Evolutionary conservation across 2,113 vertebrate species (phyloP), one percentile per base, ranked within the genome.

Genomic region (Apodemus speciosus): DNA sequence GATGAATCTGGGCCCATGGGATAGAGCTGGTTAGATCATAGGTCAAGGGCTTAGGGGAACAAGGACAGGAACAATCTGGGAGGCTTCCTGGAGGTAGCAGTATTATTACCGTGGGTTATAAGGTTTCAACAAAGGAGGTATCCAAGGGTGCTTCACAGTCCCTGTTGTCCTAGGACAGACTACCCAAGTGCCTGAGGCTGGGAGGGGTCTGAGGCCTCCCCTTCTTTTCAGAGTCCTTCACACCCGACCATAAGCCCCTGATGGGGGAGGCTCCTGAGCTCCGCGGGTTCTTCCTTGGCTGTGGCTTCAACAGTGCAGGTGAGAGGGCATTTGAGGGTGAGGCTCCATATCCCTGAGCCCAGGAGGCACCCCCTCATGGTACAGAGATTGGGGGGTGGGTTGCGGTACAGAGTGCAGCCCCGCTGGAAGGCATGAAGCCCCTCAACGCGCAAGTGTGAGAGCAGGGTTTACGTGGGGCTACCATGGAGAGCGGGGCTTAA

Each of bases 271-370:
- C 99, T 0, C 99, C 99, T 0, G 99, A 99, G 46, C 98, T 99
- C 79, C 97, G 99, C 58, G 99, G 99, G 0, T 99, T 99, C 98
- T 99, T 99, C 97, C 97, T 99, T 6, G 99, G 99, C 93, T 99
- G 99, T 0, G 99, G 99, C 91, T 99, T 99, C 98, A 99, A 99
- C 98, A 99, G 99, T 0, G 99, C 99, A 0, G 99, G 99, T 99
- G 98, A 97, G 98, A 0, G 14, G 10, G n/a, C 2, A 0, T 13
- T 15, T 2, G 9, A n/a, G 20, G 40, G 21, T 2, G 9, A 27
- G 14, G 69, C 32, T 13, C 64, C 49, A 3, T 1, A 0, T 3
- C 8, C 20, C n/a, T 6, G 25, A 23, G 68, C 8, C 3, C 35
- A 2, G 72, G 32, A 51, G 32, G 8, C 32, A 64, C 16, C 4